Evolutionary conservation across 1,140 invertebrate species (phyloP).

Genomic region (Steinernema feltiae): DNA sequence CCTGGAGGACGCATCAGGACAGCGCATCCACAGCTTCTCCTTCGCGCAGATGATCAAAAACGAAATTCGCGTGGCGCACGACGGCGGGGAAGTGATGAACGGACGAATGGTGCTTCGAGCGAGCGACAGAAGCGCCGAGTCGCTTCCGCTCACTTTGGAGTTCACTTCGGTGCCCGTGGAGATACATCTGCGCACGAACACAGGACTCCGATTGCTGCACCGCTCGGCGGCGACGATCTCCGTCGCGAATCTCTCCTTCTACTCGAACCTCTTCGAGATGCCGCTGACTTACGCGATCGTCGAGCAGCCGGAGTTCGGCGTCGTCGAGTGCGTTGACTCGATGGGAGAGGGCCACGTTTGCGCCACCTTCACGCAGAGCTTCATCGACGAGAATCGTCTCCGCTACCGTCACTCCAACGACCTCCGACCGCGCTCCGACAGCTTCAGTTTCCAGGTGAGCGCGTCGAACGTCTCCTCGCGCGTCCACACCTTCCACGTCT

Average conservation of each 20-base stretch:
- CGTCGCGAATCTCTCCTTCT: constrained; percentile 25
- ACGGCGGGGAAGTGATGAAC: constrained; percentile 20
- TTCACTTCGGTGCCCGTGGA: constrained; percentile 40
- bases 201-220: constrained; percentile 43
- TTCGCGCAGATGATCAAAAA: constrained; percentile 23
- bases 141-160: constrained; percentile 22
- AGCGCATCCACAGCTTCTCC: constrained; percentile 24
- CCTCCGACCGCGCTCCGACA: constrained; percentile 37
- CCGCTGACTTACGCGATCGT: constrained; percentile 44
- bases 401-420: constrained; percentile 49
- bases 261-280: constrained; percentile 44
- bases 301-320: constrained; percentile 49
- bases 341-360: constrained; percentile 20
- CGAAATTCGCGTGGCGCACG: neutral
- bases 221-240: constrained; percentile 39
- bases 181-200: constrained; percentile 39
- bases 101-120: constrained; percentile 26
- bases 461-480: constrained; percentile 32
- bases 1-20: neutral
- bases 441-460: constrained; percentile 50
- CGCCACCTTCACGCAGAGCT: constrained; percentile 26
- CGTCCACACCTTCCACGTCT: constrained; percentile 47
- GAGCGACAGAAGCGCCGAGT: constrained; percentile 19
- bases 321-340: constrained; percentile 47
- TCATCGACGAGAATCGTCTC: constrained; percentile 36